Evolutionary conservation across 2,888 invertebrate species (phyloP), one percentile per base, ranked within the genome.

Genomic region (Tridacna crocea): DNA sequence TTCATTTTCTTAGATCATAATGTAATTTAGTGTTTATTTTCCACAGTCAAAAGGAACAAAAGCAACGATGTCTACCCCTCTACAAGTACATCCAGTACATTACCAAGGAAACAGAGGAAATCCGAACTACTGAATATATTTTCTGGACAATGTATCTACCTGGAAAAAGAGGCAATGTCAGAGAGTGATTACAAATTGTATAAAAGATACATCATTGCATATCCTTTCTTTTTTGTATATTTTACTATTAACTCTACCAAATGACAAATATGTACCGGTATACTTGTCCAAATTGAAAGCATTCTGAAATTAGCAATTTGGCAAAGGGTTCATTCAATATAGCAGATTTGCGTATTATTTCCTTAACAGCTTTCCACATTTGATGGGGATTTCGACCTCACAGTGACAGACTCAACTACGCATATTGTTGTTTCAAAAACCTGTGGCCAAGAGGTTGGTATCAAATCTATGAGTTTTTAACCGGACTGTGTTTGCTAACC

Each of bases 181-280:
- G 80, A 84, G 10, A 89, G 90, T 10, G 79, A 88, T 11, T 81
- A 80, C 68, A 92, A 91, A 66, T 88, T 81, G 46, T 89, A 91
- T 74, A 91, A 84, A 75, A 83, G 93, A 88, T 92, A 91, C 77
- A 85, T 94, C 61, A 85, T 93, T 58, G 92, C 94, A 91, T 94
- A 93, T 93, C 92, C 93, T 92, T 92, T 90, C 22, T 55, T 36
- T 36, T 4, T 36, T 36, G 36, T 8, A 36, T 36, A 36, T 36
- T 36, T 36, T 36, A 8, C 36, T 4, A 36, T 36, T 8, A 36
- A 36, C 36, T 36, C 36, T 36, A 36, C 36, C 36, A 36, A 36
- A 36, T 36, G 36, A 36, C 3, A 8, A 36, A 36, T n/a, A n/a
- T n/a, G 36, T 36, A 4, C 8, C 36, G 8, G 36, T n/a, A n/a